A percentile compares a stretch with the other conserved stretches of the same genome.
Evolutionary conservation across 53 echinoderm and acorn worm genomes (phyloP).

Genomic region (Zoroaster sp.): DNA sequence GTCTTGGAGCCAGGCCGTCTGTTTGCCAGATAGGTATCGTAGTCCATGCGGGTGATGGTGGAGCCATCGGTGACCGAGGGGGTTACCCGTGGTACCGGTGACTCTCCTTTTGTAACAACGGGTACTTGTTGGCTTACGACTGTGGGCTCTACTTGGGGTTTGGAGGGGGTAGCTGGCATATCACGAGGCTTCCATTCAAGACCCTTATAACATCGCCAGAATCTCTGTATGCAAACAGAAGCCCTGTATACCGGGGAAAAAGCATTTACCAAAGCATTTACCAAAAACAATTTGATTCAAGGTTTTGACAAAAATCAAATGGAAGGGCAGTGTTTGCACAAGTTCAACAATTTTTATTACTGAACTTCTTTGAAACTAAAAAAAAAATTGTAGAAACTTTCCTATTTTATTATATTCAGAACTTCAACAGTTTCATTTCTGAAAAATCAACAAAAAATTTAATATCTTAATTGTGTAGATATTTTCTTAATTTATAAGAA

Average conservation of each 20-base stretch:
- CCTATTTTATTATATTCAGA: too few species aligned
- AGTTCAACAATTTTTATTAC: too few species aligned
- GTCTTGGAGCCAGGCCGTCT: constrained; percentile 89
- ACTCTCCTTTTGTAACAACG: neutral
- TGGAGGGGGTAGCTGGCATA: constrained; percentile 1
- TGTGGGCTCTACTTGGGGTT: constrained; percentile 28
- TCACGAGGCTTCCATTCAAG: constrained; percentile 51
- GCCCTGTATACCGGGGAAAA: constrained; percentile 70
- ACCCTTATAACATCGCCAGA: constrained; percentile 88
- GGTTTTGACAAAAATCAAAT: too few species aligned
- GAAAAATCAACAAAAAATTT: too few species aligned
- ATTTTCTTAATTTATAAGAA: too few species aligned
- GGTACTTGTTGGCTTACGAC: neutral
- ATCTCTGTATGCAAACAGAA: constrained; percentile 84
- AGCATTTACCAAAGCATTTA: too few species aligned
- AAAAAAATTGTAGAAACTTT: too few species aligned
- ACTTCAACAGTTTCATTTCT: too few species aligned
- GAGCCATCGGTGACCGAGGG: constrained; percentile 57
- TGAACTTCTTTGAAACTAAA: too few species aligned
- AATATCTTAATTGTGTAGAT: too few species aligned
- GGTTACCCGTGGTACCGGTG: constrained; percentile 34
- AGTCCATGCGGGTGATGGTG: constrained; percentile 62
- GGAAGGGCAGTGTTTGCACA: too few species aligned
- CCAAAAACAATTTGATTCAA: too few species aligned
- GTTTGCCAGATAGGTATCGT: constrained; percentile 92